These are phyloP conservation scores for Aphidius gifuensis DNA, from an alignment of 1,140 invertebrate species.

Conservation along the genomic window DNA sequence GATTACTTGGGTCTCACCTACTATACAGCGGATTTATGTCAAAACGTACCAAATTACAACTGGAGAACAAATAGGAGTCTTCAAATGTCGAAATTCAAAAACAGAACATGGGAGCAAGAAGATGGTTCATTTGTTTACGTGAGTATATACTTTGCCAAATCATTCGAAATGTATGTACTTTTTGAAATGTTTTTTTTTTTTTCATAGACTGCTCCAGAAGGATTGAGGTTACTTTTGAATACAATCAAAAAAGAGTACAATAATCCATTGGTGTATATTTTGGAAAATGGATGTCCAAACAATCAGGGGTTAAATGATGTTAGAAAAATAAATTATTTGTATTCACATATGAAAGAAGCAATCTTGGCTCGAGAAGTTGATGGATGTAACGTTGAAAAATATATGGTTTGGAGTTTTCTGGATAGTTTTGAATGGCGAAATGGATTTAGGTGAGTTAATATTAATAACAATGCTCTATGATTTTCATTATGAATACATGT, in stretches of 20 bases:
- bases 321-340: slow-evolving; percentile 55
- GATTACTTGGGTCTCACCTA: slow-evolving; percentile 56
- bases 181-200: no score
- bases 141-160: slow-evolving; percentile 31
- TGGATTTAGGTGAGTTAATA: slow-evolving; percentile 60
- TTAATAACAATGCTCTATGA: neutral
- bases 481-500: neutral
- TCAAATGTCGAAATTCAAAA: slow-evolving; percentile 36
- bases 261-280: slow-evolving; percentile 66
- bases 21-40: slow-evolving; percentile 51
- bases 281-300: slow-evolving; percentile 70
- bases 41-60: slow-evolving; percentile 29
- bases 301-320: slow-evolving; percentile 59
- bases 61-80: slow-evolving; percentile 21
- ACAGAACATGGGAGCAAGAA: slow-evolving; percentile 28
- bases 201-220: slow-evolving; percentile 59
- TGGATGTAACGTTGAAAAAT: slow-evolving; percentile 62
- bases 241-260: slow-evolving; percentile 70
- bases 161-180: no score
- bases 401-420: slow-evolving; percentile 70
- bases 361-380: slow-evolving; percentile 49
- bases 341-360: slow-evolving; percentile 15
- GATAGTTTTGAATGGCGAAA: slow-evolving; percentile 78
- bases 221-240: slow-evolving; percentile 65
- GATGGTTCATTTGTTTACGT: slow-evolving; percentile 38